phyloP scores from a whole-genome alignment of 2,888 invertebrate species.

The Pteria penguin region DNA sequence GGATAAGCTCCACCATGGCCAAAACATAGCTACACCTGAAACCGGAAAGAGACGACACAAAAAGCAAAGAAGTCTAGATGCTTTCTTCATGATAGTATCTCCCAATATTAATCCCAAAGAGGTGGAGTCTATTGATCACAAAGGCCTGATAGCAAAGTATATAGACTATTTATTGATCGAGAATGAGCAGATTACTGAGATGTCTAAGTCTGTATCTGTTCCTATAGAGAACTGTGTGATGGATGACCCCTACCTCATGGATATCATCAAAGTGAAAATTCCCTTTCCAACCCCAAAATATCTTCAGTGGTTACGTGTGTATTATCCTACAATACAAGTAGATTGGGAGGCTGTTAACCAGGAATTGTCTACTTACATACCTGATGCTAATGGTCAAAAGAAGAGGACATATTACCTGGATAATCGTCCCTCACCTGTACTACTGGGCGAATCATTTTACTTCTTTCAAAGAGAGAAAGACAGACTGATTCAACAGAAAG shows the following conservation, averaged over 20 bases:
- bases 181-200: conserved; percentile 75
- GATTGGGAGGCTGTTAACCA: conserved; percentile 38
- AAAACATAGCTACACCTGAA: background rate
- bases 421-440: conserved; percentile 58
- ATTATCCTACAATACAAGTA: conserved; percentile 59
- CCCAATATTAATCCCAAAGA: conserved; percentile 33
- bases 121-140: conserved; percentile 40
- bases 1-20: background rate
- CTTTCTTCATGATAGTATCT: background rate
- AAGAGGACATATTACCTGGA: conserved; percentile 44
- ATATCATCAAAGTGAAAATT: conserved; percentile 60
- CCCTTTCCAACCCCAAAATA: conserved; percentile 72
- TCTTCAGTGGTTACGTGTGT: conserved; percentile 65
- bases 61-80: background rate
- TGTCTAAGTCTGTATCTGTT: conserved; percentile 69
- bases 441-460: conserved; percentile 71
- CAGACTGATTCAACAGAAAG: conserved; percentile 3
- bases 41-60: background rate
- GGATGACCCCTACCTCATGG: conserved; percentile 73
- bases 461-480: conserved; percentile 64
- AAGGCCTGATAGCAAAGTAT: conserved; percentile 59
- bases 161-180: conserved; percentile 73
- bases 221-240: conserved; percentile 72
- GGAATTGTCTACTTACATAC: conserved; percentile 24
- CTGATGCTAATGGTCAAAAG: conserved; percentile 16